Evolutionary conservation across 2,888 invertebrate species (phyloP).

Genomic region (Halocaridina rubra): DNA sequence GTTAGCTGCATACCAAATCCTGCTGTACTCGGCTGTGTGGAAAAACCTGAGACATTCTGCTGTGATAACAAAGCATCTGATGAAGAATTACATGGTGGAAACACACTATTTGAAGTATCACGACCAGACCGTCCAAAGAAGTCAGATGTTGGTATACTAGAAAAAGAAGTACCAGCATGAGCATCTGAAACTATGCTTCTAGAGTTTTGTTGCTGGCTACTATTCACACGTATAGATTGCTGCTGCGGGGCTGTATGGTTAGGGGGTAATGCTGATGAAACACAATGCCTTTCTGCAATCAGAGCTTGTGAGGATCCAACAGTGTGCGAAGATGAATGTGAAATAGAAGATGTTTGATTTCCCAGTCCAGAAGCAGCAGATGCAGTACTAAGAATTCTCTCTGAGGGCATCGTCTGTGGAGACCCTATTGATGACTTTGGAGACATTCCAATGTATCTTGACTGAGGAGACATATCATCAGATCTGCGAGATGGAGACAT

Average conservation of each 20-base stretch:
- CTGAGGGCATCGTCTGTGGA: too few relatives aligned
- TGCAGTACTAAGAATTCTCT: too few relatives aligned
- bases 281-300: neutral
- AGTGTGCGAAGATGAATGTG: neutral
- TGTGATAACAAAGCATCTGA: slow-evolving; percentile 27
- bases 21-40: slow-evolving; percentile 13
- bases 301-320: neutral
- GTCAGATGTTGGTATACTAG: neutral
- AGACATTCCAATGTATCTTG: neutral
- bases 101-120: too few relatives aligned
- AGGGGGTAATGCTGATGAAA: neutral
- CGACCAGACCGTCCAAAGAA: slow-evolving; percentile 10
- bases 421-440: slow-evolving; percentile 16
- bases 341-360: neutral
- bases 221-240: neutral
- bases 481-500: neutral
- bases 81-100: neutral
- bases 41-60: slow-evolving; percentile 1
- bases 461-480: neutral
- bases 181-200: neutral
- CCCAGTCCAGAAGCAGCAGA: neutral
- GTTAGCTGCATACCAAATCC: slow-evolving; percentile 21
- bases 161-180: neutral
- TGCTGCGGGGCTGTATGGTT: neutral
- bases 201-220: neutral